A percentile compares a stretch with the other conserved stretches of the same genome.
phyloP scores from a whole-genome alignment of 2,113 vertebrate genomes.

The Brachyistius frenatus region DNA sequence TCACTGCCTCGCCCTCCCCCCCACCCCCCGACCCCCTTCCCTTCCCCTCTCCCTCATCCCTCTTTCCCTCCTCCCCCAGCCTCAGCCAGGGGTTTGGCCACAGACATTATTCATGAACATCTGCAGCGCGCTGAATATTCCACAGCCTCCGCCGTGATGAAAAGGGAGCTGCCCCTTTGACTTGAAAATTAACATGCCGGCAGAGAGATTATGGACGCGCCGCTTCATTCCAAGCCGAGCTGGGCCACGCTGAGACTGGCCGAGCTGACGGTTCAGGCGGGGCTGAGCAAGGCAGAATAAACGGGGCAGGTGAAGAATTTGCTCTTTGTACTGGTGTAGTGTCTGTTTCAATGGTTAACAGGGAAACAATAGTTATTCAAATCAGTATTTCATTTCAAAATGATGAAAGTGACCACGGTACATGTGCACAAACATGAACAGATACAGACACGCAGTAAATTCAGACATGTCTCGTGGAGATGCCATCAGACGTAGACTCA shows the following conservation, averaged over 20 bases:
- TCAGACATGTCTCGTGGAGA: slow-evolving; percentile 4
- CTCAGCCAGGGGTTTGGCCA: slow-evolving; percentile 94
- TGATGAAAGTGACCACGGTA: slow-evolving; percentile 17
- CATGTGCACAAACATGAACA: slow-evolving; percentile 29
- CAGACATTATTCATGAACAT: slow-evolving; percentile 99
- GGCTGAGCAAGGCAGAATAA: slow-evolving; percentile 61
- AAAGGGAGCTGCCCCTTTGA: slow-evolving; percentile 90
- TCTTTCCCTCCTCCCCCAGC: slow-evolving; percentile 79
- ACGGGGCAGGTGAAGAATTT: slow-evolving; percentile 38
- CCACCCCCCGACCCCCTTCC: slow-evolving; percentile 76
- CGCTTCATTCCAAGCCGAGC: slow-evolving; percentile 69
- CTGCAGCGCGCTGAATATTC: slow-evolving; percentile 96
- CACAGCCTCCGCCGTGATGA: slow-evolving; percentile 85
- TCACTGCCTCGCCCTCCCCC: slow-evolving; percentile 83
- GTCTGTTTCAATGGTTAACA: slow-evolving; percentile 20
- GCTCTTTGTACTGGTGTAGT: slow-evolving; percentile 50
- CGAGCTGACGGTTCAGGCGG: slow-evolving; percentile 39
- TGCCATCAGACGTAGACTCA: background rate
- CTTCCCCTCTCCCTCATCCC: slow-evolving; percentile 73
- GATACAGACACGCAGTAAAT: slow-evolving; percentile 20
- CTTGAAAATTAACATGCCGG: slow-evolving; percentile 93
- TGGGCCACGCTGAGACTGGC: slow-evolving; percentile 65
- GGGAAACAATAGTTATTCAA: slow-evolving; percentile 44
- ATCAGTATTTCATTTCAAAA: slow-evolving; percentile 46
- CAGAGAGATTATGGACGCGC: slow-evolving; percentile 86